Evolutionary conservation across 2,113 vertebrate genomes (phyloP).

Genomic region (Noturus placidus): DNA sequence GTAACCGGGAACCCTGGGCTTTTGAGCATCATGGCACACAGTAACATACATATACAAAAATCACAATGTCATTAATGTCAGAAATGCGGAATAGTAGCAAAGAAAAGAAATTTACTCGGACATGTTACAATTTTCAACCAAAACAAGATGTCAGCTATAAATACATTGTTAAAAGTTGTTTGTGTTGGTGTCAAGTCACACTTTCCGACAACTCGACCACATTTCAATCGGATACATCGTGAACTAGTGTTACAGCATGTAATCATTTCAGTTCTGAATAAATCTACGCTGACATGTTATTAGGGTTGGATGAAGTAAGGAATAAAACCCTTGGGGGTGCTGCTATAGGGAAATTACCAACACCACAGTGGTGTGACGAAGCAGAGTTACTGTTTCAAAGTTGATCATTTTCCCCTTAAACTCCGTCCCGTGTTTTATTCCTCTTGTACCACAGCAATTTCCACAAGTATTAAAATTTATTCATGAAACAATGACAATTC

Average conservation of each 20-base stretch:
- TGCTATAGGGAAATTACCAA: background rate
- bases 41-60: conserved; percentile 25
- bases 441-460: background rate
- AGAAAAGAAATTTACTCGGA: background rate
- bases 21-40: conserved; percentile 61
- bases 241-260: background rate
- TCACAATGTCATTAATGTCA: background rate
- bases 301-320: background rate
- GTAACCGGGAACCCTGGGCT: conserved; percentile 31
- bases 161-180: background rate
- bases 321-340: background rate
- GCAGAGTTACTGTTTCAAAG: background rate
- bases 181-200: background rate
- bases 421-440: background rate
- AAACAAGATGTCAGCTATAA: background rate
- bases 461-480: background rate
- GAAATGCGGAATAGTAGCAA: background rate
- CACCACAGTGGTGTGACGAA: background rate
- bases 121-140: conserved; percentile 13
- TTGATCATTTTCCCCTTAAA: background rate
- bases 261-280: background rate
- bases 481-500: background rate
- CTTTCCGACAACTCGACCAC: background rate
- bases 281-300: background rate
- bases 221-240: background rate